Percentiles rank a stretch among this genome's conserved stretches.
Conservation (phyloP, 2,113 vertebrate genomes). For the Anguilla japonica region DNA sequence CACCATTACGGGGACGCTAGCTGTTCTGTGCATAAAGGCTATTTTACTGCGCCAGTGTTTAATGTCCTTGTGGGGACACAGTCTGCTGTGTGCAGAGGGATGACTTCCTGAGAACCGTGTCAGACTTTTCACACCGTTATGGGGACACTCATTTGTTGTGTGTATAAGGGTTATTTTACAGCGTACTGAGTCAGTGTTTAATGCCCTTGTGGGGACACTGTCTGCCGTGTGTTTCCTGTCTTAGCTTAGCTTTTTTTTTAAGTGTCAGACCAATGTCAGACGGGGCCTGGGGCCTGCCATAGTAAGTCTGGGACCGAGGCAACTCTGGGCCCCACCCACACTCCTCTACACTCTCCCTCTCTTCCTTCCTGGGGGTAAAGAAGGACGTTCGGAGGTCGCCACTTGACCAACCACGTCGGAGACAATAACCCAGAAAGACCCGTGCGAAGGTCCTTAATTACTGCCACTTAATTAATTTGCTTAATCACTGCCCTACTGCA, state of each 20-base stretch:
- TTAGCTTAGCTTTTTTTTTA: slow-evolving; percentile 38
- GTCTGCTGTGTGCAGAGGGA: no score
- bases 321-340: background rate
- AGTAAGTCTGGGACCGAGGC: background rate
- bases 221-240: background rate
- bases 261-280: slow-evolving; percentile 38
- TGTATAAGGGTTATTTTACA: no score
- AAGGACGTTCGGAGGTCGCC: background rate
- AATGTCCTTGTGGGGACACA: no score
- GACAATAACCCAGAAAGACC: slow-evolving; percentile 41
- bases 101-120: no score
- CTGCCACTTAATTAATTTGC: slow-evolving; percentile 27
- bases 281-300: slow-evolving; percentile 13
- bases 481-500: slow-evolving; percentile 39
- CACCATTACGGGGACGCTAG: no score
- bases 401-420: background rate
- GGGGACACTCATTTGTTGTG: no score
- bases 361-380: background rate
- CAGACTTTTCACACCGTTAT: no score
- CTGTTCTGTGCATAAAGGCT: no score
- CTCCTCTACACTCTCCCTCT: background rate
- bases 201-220: no score
- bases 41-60: no score
- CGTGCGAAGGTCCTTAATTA: slow-evolving; percentile 7
- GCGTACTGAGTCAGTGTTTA: no score